Evolutionary conservation across 1,140 invertebrate genomes (phyloP).

Genomic region (Drosophila punjabiensis): DNA sequence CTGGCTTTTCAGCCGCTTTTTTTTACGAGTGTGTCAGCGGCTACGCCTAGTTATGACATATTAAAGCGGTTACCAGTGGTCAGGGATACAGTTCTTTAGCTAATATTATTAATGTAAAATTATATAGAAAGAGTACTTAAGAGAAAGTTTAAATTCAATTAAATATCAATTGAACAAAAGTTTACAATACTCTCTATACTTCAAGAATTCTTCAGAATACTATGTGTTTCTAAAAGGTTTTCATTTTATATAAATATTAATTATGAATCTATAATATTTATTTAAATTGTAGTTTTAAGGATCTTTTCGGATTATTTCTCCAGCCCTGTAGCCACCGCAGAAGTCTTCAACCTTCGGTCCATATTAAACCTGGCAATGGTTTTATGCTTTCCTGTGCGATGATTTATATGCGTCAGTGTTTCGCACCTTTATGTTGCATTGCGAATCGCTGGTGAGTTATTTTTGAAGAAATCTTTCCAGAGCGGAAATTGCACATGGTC

Average conservation of each 20-base stretch:
- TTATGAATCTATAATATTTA: background rate
- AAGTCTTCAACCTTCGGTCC: slow-evolving; percentile 36
- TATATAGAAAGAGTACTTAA: background rate
- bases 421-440: slow-evolving; percentile 61
- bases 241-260: too few relatives aligned
- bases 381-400: slow-evolving; percentile 47
- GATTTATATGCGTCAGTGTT: slow-evolving; percentile 47
- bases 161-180: too few relatives aligned
- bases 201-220: too few relatives aligned
- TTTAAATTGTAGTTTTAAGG: too few relatives aligned
- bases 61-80: slow-evolving; percentile 48
- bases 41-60: slow-evolving; percentile 81
- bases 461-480: slow-evolving; percentile 36
- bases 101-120: background rate
- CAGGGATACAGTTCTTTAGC: slow-evolving; percentile 20
- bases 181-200: too few relatives aligned
- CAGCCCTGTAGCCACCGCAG: slow-evolving; percentile 43
- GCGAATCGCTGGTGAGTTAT: slow-evolving; percentile 50
- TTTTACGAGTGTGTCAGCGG: slow-evolving; percentile 66
- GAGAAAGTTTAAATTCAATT: too few relatives aligned
- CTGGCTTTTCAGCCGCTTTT: slow-evolving; percentile 22
- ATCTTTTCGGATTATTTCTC: background rate
- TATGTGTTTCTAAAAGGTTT: too few relatives aligned
- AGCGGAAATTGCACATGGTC: slow-evolving; percentile 66
- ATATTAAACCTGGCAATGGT: slow-evolving; percentile 10